These are phyloP conservation scores for Microcebus tavaratra DNA, from an alignment of 2,113 vertebrate genomes.

Conservation along the genomic window DNA sequence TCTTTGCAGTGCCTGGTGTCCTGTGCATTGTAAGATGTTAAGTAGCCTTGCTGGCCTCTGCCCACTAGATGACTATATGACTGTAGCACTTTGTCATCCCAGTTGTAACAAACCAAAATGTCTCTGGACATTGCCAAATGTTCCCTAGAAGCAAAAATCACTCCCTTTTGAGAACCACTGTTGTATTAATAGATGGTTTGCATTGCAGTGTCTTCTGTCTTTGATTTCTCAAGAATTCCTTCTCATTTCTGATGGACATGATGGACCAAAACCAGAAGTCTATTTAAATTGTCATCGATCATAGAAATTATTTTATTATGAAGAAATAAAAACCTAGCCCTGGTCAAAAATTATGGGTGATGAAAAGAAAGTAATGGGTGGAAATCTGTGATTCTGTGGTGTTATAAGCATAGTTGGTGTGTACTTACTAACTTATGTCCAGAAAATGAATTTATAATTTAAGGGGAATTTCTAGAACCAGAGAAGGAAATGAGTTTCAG, in stretches of 20 bases:
- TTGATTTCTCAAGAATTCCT: background rate
- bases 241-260: background rate
- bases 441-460: background rate
- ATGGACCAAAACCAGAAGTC: background rate
- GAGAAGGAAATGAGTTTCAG: background rate
- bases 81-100: background rate
- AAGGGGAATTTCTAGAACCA: background rate
- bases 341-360: background rate
- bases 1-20: background rate
- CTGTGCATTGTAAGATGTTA: too few species aligned
- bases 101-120: background rate
- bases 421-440: background rate
- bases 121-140: background rate
- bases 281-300: background rate
- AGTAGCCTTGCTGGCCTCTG: background rate
- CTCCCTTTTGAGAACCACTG: background rate
- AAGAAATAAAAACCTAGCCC: background rate
- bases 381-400: background rate
- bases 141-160: background rate
- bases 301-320: background rate
- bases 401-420: background rate
- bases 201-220: background rate
- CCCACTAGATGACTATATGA: background rate
- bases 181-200: background rate
- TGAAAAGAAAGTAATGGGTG: background rate